Conservation (phyloP, 2,797 vertebrate genomes). For the Tympanoctomys barrerae region DNA sequence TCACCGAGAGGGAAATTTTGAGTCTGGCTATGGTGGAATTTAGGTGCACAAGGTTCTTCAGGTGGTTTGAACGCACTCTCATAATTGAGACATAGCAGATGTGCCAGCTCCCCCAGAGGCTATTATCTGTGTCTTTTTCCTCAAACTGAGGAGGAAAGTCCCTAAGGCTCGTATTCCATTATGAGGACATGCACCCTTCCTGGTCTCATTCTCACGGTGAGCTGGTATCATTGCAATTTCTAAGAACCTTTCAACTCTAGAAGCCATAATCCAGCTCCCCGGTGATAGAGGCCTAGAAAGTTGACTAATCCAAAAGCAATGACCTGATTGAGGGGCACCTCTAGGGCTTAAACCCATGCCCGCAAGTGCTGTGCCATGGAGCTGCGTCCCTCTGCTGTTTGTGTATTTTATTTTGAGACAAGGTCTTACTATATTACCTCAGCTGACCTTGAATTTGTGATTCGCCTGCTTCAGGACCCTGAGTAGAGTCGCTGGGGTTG, state of each 20-base stretch:
- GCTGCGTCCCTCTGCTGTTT: background rate
- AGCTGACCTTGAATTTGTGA: background rate
- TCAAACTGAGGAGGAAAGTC: background rate
- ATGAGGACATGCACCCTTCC: background rate
- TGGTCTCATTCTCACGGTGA: background rate
- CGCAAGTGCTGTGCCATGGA: background rate
- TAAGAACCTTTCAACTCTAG: background rate
- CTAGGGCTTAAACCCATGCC: background rate
- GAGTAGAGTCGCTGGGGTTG: background rate
- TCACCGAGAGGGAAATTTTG: background rate
- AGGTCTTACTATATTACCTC: background rate
- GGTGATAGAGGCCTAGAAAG: background rate
- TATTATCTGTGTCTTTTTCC: background rate
- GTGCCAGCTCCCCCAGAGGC: background rate
- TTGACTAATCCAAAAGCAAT: background rate
- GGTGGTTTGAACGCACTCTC: background rate
- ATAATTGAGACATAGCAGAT: background rate
- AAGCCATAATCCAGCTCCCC: background rate
- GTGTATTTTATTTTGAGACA: background rate
- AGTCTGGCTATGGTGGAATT: background rate
- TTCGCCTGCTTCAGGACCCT: background rate
- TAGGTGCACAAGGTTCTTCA: background rate
- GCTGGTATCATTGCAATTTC: background rate
- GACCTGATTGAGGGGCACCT: background rate
- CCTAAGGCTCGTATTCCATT: background rate